Conservation (phyloP, 1,140 invertebrate genomes). For the Diuraphis noxia region DNA sequence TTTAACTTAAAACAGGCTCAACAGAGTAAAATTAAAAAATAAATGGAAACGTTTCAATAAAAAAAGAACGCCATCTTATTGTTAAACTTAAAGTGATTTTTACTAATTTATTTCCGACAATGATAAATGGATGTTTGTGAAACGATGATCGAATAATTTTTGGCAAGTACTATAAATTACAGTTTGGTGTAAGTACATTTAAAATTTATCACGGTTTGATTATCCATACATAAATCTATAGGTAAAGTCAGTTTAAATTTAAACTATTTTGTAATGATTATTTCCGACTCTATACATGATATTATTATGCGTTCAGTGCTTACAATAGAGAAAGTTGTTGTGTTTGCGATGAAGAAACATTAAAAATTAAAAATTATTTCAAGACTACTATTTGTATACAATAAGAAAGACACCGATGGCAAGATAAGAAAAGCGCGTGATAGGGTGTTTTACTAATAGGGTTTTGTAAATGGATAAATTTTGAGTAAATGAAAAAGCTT, state of each 20-base stretch:
- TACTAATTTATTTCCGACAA: neutral
- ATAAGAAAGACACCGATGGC: neutral
- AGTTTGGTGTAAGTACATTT: neutral
- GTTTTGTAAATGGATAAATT: neutral
- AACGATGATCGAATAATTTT: neutral
- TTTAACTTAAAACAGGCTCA: neutral
- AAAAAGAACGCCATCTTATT: neutral
- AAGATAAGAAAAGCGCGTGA: neutral
- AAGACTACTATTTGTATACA: neutral
- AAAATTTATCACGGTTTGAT: neutral
- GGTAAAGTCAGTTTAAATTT: too few relatives aligned
- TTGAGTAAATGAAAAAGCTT: conserved; percentile 7
- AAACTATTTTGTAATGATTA: neutral
- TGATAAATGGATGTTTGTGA: neutral
- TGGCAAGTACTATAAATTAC: too few relatives aligned
- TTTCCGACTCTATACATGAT: neutral
- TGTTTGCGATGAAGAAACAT: neutral
- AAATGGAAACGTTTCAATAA: neutral
- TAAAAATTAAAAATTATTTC: neutral
- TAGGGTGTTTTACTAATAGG: neutral
- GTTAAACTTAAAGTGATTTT: neutral
- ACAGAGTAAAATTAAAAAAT: neutral
- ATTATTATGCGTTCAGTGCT: neutral
- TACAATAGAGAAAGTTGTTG: neutral
- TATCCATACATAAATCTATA: neutral